These are phyloP conservation scores for Amiota minor DNA, from an alignment of 2,888 invertebrate genomes.

Conservation along the genomic window DNA sequence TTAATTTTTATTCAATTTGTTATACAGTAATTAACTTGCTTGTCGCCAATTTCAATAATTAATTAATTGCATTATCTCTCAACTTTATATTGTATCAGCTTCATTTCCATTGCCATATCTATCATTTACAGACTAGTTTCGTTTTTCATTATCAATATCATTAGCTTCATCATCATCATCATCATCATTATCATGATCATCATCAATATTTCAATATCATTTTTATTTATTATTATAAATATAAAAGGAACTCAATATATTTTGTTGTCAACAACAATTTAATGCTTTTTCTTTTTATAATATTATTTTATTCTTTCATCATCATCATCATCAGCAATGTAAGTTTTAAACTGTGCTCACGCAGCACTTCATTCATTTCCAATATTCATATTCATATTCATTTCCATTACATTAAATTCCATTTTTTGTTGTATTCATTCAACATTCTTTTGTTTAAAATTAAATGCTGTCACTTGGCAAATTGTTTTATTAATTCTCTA, in stretches of 20 bases:
- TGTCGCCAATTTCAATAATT: not conserved
- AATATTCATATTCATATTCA: too few relatives aligned
- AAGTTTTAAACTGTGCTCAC: too few relatives aligned
- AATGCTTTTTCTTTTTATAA: too few relatives aligned
- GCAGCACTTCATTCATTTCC: too few relatives aligned
- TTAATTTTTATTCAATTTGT: not conserved
- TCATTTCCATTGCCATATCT: not conserved
- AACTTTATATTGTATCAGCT: not conserved
- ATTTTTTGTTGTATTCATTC: slow-evolving; percentile 13
- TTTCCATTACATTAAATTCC: not conserved
- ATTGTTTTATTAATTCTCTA: slow-evolving; percentile 35
- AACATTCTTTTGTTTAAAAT: slow-evolving; percentile 18
- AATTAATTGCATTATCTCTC: slow-evolving; percentile 4
- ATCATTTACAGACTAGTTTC: slow-evolving; percentile 18
- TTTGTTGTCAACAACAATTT: slow-evolving; percentile 51
- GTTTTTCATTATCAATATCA: slow-evolving; percentile 3
- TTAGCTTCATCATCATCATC: too few relatives aligned
- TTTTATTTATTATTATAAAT: slow-evolving; percentile 28
- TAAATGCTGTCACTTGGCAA: slow-evolving; percentile 64
- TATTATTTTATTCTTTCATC: too few relatives aligned
- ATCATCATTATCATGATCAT: too few relatives aligned
- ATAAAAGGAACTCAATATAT: slow-evolving; percentile 53
- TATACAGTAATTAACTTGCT: slow-evolving; percentile 13
- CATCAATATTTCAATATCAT: not conserved
- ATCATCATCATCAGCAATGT: too few relatives aligned